Evolutionary conservation across 1,140 invertebrate species (phyloP).

Genomic region (Samia ricini): DNA sequence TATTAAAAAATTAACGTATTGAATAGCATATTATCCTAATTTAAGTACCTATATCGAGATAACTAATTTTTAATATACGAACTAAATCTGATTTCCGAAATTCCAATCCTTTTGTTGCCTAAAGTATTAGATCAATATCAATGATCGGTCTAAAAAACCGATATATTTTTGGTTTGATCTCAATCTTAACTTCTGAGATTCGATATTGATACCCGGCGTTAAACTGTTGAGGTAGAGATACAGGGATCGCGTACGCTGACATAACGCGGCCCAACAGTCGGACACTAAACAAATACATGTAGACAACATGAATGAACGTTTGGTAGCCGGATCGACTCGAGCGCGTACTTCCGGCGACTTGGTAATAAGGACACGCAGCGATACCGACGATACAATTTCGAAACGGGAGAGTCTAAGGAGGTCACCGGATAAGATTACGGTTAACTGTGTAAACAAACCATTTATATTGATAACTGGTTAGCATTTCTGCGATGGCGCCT

Average conservation of each 20-base stretch:
- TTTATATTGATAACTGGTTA: constrained; percentile 71
- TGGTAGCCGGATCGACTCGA: constrained; percentile 38
- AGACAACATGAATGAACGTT: constrained; percentile 66
- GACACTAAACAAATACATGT: constrained; percentile 58
- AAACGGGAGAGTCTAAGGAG: constrained; percentile 74
- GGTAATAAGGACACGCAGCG: constrained; percentile 41
- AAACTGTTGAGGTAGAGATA: too few relatives aligned
- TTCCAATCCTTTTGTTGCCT: too few relatives aligned
- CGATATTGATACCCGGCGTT: too few relatives aligned
- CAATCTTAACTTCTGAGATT: too few relatives aligned
- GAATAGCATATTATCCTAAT: too few relatives aligned
- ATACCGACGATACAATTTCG: constrained; percentile 57
- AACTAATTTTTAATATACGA: too few relatives aligned
- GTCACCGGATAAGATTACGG: constrained; percentile 75
- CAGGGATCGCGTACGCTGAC: not conserved
- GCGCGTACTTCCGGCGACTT: constrained; percentile 57
- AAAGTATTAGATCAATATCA: too few relatives aligned
- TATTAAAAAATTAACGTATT: too few relatives aligned
- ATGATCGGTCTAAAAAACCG: too few relatives aligned
- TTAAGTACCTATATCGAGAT: too few relatives aligned
- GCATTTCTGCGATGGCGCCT: constrained; percentile 66
- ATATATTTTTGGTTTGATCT: too few relatives aligned
- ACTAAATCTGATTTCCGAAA: too few relatives aligned
- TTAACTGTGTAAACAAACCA: constrained; percentile 74
- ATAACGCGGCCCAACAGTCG: constrained; percentile 2